Evolutionary conservation across 2,888 invertebrate species (phyloP).

Genomic region (Coecobrya sp.): DNA sequence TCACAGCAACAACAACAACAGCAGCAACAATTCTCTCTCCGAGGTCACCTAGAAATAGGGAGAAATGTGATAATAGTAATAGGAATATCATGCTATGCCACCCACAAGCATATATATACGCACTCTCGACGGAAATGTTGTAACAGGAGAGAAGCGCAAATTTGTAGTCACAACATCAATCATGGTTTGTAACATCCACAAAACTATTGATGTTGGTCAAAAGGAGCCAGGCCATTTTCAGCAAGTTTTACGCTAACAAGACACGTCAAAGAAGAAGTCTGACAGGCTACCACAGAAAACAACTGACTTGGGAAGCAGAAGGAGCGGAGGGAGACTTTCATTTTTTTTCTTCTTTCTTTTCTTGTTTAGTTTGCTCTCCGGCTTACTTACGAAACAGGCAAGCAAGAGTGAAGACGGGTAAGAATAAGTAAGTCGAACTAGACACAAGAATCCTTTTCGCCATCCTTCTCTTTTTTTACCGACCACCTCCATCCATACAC

Average conservation of each 20-base stretch:
- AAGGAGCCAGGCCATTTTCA: neutral
- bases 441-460: neutral
- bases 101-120: neutral
- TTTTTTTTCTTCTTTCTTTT: conserved; percentile 1
- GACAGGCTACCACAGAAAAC: conserved; percentile 31
- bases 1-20: conserved; percentile 4
- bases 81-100: neutral
- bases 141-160: neutral
- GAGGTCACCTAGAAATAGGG: conserved; percentile 41
- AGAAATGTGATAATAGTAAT: neutral
- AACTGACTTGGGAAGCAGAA: neutral
- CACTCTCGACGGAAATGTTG: neutral
- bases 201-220: neutral
- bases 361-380: conserved; percentile 18
- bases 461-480: neutral
- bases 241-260: neutral
- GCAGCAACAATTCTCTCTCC: conserved; percentile 53
- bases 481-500: neutral
- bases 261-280: conserved; percentile 10
- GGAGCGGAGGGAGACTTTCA: neutral
- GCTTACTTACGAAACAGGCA: neutral
- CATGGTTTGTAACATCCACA: neutral
- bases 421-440: neutral
- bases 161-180: neutral
- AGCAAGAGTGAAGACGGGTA: neutral